Base-by-base conservation (phyloP, 2,113 vertebrate species). In the Amphiprion ocellaris region DNA sequence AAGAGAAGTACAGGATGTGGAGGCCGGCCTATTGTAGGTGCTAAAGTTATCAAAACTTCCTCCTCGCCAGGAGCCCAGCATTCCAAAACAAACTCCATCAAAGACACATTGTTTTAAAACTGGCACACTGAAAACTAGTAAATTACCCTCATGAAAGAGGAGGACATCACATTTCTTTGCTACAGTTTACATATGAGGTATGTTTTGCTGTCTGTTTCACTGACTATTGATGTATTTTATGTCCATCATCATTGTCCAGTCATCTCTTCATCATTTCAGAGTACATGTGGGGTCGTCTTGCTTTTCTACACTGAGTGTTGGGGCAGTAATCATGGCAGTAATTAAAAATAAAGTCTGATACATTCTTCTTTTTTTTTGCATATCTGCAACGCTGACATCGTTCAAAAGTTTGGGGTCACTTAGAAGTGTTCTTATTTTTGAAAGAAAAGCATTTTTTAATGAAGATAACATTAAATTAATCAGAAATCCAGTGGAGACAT, bases 21-120 rank as follows among this genome's bases (percentile, higher is more conserved):
- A 84, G 10, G 65, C 74, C 54, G 74, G 33, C 56, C 69, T 69
- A 82, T 79, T 85, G 88, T 86, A 79, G 58, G 37, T 24, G 66
- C 44, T 81, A 9, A 79, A 77, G 47, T 88, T 75, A 79, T 72
- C 58, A 47, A 82, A 84, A 90, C 87, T 85, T 90, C 87, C 87
- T 74, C 54, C 61, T 19, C 2, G 21, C 24, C n/a, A 68, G 74
- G 37, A 82, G 58, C 47, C 4, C 17, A 2, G 54, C 59, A 1
- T 14, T 75, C 66, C 33, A 72, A 86, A 89, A 77, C 81, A 86
- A 82, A 50, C 74, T 8, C 1, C 0, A 71, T 84, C 77, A 83
- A 82, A 90, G 62, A 49, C 15, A 16, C 12, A 56, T 47, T 75
- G 80, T 61, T 24, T 11, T 39, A 56, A 76, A 84, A 54, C 1